phyloP scores from a whole-genome alignment of 92 coral and sea anemone species.

The Ricordea florida region DNA sequence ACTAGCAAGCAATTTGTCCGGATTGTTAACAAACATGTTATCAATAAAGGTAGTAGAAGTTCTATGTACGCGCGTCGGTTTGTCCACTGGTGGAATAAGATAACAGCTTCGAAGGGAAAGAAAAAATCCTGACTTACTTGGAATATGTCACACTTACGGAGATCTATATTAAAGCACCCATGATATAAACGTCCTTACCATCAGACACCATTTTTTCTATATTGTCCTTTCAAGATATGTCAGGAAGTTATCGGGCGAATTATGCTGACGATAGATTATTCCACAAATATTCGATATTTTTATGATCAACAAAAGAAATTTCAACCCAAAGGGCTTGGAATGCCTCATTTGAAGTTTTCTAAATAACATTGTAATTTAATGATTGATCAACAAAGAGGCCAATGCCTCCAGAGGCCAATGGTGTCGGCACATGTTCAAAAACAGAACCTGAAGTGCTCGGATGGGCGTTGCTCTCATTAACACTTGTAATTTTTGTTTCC shows the following conservation, averaged over 20 bases:
- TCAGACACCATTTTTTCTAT: neutral
- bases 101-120: constrained; percentile 34
- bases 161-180: constrained; percentile 38
- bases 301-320: no score
- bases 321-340: no score
- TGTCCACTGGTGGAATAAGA: constrained; percentile 47
- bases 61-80: constrained; percentile 38
- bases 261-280: constrained; percentile 21
- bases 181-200: neutral
- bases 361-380: no score
- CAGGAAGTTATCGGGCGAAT: constrained; percentile 1
- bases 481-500: no score
- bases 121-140: constrained; percentile 22
- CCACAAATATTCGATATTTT: no score
- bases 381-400: no score
- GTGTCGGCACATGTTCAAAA: no score
- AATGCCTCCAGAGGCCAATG: no score
- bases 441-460: no score
- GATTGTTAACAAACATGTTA: constrained; percentile 36
- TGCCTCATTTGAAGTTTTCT: no score
- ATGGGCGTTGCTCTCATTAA: no score
- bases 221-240: constrained; percentile 27
- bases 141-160: constrained; percentile 1
- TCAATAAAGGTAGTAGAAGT: constrained; percentile 54
- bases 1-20: neutral